These are phyloP conservation scores for Nephrotoma guestfalica DNA, from an alignment of 2,888 invertebrate genomes.

Conservation along the genomic window DNA sequence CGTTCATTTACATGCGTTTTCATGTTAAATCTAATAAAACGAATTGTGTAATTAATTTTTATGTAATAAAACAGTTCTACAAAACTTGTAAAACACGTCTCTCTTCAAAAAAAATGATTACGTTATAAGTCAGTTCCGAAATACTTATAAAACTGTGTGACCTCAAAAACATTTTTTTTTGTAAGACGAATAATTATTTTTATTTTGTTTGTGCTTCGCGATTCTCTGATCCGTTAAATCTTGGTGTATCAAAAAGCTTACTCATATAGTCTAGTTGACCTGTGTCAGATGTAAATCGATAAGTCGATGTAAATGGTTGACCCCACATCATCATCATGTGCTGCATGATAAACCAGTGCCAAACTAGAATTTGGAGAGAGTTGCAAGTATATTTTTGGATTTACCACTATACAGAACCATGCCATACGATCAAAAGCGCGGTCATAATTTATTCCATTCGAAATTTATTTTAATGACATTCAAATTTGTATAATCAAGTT, in stretches of 20 bases:
- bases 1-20: too few species aligned
- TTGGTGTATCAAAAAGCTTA: neutral
- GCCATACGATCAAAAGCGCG: neutral
- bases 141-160: neutral
- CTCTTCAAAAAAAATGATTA: neutral
- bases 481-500: neutral
- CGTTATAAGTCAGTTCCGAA: neutral
- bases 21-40: neutral
- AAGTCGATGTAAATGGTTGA: neutral
- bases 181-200: neutral
- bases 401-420: too few species aligned
- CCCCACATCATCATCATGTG: neutral
- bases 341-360: neutral
- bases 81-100: neutral
- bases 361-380: neutral
- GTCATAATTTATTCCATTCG: neutral
- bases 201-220: neutral
- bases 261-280: too few species aligned
- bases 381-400: neutral
- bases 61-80: neutral
- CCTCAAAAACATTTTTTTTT: neutral
- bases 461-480: neutral
- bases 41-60: neutral
- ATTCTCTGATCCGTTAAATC: neutral
- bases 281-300: too few species aligned